A percentile compares a stretch with the other conserved stretches of the same genome.
These are phyloP conservation scores for Fragum sueziense DNA, from an alignment of 2,888 invertebrate genomes.

Conservation along the genomic window DNA sequence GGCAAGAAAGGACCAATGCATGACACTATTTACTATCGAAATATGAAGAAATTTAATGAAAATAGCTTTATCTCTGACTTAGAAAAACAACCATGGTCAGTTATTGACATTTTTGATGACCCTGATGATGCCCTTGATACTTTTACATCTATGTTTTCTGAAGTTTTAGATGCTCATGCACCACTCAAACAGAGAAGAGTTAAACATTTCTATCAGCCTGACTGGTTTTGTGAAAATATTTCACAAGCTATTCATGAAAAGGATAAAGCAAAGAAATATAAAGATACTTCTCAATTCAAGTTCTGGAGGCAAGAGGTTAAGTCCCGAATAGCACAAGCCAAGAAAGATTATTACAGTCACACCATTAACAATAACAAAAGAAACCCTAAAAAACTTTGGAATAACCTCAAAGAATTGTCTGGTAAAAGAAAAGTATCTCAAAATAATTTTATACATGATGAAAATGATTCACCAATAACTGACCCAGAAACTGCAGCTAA, in stretches of 20 bases:
- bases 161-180: neutral
- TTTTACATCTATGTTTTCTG: neutral
- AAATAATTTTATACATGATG: neutral
- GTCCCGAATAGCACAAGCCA: neutral
- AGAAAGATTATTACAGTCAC: neutral
- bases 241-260: neutral
- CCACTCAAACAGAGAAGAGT: neutral
- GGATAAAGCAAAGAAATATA: neutral
- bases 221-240: neutral
- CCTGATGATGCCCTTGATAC: constrained; percentile 18
- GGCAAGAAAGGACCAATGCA: neutral
- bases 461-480: neutral
- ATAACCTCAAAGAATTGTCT: constrained; percentile 4
- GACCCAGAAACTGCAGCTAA: neutral
- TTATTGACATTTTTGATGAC: constrained; percentile 15
- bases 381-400: constrained; percentile 12
- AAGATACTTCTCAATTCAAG: neutral
- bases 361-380: constrained; percentile 3
- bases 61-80: constrained; percentile 1
- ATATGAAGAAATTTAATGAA: constrained; percentile 18
- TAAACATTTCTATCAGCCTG: neutral
- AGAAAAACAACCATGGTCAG: constrained; percentile 21
- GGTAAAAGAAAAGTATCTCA: neutral
- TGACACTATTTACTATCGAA: constrained; percentile 10
- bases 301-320: constrained; percentile 14